Base-by-base conservation (phyloP, 1,140 invertebrate species). In the Eueides isabella region DNA sequence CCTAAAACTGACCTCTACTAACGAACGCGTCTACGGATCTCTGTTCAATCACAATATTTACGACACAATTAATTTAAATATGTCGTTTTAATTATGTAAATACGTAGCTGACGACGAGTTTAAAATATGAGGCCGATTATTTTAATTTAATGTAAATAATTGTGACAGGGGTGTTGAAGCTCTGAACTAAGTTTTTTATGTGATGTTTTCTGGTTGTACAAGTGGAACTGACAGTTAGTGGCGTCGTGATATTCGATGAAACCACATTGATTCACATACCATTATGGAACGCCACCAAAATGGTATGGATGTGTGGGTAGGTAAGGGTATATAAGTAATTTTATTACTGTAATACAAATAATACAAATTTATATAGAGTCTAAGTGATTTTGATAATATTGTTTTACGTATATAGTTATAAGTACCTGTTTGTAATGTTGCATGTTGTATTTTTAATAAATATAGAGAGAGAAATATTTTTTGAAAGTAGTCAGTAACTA, bases 231-330 rank as follows among this genome's bases (percentile, higher is more conserved):
- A 70, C 77, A 74, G 70, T 76, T 72, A 73, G 55, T 72, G 71
- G 38, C 33, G 71, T 30, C 48, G 72, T 74, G 33, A 29, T 44
- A 26, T 28, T 79, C 70, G 66, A 75, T 87, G 82, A 79, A 80
- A 82, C 35, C 77, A 75, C 79, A 62, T 77, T 81, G 79, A 88
- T 44, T 80, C 65, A 77, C 83, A 91, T 89, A 90, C 88, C 87
- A 92, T 90, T 87, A 94, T 94, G 93, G 93, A 94, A 87, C 87
- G 92, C 67, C 93, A 93, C 88, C 93, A 94, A 85, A 93, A 93
- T 89, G 93, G 93, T 91, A 93, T 94, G 88, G 93, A 94, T 93
- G 93, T 94, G 92, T 94, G 93, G 93, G 93, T 94, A 94, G 93
- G 93, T 94, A 93, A 93, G 93, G 92, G 86, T 88, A 91, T 84